Percentiles rank a stretch among this genome's conserved stretches.
phyloP scores from a whole-genome alignment of 2,888 invertebrate genomes.

The Athalia cordata region DNA sequence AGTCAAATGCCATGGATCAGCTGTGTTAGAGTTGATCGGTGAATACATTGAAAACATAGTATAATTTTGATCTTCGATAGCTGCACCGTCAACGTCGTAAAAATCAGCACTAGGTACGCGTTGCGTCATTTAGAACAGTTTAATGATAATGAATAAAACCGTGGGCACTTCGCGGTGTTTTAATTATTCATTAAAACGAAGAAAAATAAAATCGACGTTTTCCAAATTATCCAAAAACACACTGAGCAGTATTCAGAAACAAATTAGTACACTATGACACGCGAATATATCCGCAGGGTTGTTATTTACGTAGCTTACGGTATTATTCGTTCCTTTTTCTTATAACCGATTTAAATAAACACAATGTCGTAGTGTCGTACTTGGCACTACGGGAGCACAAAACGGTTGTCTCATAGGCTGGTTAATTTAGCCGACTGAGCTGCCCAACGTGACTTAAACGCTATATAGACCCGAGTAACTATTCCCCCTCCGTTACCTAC shows the following conservation, averaged over 20 bases:
- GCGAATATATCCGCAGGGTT: too few relatives aligned
- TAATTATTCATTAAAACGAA: neutral
- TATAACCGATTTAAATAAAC: too few relatives aligned
- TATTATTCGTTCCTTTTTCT: too few relatives aligned
- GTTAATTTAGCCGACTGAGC: conserved; percentile 59
- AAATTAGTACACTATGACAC: neutral
- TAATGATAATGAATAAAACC: neutral
- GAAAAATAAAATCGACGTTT: neutral
- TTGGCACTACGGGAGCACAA: neutral
- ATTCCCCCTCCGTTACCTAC: conserved; percentile 52
- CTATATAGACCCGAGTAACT: conserved; percentile 63
- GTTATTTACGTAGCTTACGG: too few relatives aligned
- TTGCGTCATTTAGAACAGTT: conserved; percentile 63
- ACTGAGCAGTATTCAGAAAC: too few relatives aligned
- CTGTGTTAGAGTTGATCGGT: conserved; percentile 2
- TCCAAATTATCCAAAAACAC: too few relatives aligned
- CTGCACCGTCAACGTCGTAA: conserved; percentile 59
- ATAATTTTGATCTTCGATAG: conserved; percentile 64
- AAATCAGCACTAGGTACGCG: conserved; percentile 66
- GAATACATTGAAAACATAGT: conserved; percentile 61
- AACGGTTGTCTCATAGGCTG: neutral
- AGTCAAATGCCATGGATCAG: conserved; percentile 61
- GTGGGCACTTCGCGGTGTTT: neutral
- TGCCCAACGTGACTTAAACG: conserved; percentile 65
- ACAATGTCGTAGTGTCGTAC: too few relatives aligned